A percentile compares a stretch with the other conserved stretches of the same genome.
phyloP scores from a whole-genome alignment of 2,888 invertebrate species.

The Xylota segnis region DNA sequence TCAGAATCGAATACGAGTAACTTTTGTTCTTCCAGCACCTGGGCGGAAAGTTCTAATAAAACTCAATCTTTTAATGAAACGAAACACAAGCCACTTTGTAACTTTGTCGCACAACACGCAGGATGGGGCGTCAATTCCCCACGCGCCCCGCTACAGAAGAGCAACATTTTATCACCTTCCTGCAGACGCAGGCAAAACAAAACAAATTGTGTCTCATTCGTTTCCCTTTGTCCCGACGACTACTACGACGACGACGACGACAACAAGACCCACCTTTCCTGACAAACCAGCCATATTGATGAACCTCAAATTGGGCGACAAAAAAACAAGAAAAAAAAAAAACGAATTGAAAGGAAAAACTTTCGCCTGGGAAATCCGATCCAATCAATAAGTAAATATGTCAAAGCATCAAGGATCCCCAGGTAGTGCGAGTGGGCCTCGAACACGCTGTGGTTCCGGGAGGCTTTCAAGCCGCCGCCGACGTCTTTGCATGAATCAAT shows the following conservation, averaged over 20 bases:
- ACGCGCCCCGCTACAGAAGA: no score
- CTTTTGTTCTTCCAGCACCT: constrained; percentile 17
- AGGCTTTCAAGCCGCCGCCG: background rate
- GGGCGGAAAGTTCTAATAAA: background rate
- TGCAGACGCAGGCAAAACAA: constrained; percentile 10
- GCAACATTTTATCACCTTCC: constrained; percentile 22
- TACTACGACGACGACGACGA: no score
- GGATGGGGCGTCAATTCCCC: no score
- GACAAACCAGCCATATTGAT: constrained; percentile 19
- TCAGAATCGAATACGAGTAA: constrained; percentile 4
- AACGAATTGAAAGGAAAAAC: constrained; percentile 22
- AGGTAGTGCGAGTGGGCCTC: no score
- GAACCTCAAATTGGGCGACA: constrained; percentile 23
- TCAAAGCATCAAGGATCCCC: constrained; percentile 25
- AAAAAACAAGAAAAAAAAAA: constrained; percentile 1
- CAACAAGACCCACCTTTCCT: no score
- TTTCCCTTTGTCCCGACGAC: background rate
- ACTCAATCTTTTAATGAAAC: constrained; percentile 41
- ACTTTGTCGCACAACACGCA: constrained; percentile 22
- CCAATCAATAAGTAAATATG: constrained; percentile 51
- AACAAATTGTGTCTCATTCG: constrained; percentile 28
- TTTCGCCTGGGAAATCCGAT: constrained; percentile 39
- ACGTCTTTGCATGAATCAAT: constrained; percentile 24
- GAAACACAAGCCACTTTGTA: constrained; percentile 25
- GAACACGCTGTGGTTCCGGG: background rate